A percentile compares a stretch with the other conserved stretches of the same genome.
Evolutionary conservation across 92 coral and sea anemone species (phyloP).

Genomic region (Scolanthus callimorphus): DNA sequence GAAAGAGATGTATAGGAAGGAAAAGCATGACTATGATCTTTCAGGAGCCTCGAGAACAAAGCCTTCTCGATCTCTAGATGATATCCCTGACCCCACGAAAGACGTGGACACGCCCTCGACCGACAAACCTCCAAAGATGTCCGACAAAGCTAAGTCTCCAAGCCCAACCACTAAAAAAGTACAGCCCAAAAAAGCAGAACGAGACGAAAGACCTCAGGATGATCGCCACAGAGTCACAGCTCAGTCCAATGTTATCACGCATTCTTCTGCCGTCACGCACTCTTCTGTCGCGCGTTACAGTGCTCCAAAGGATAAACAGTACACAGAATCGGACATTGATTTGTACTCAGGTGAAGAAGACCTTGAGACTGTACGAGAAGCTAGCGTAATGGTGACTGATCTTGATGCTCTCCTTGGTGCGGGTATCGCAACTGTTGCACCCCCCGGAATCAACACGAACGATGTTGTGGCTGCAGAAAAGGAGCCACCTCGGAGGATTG

Average conservation of each 20-base stretch:
- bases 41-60: too few species aligned
- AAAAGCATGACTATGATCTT: too few species aligned
- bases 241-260: not conserved
- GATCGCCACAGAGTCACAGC: not conserved
- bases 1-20: too few species aligned
- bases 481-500: not conserved
- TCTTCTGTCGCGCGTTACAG: not conserved
- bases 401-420: conserved; percentile 20
- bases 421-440: not conserved
- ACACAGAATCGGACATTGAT: not conserved
- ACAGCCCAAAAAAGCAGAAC: not conserved
- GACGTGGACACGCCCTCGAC: too few species aligned
- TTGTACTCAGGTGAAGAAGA: not conserved
- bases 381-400: conserved; percentile 47
- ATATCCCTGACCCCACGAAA: too few species aligned
- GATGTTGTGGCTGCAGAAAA: not conserved
- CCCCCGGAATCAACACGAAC: not conserved
- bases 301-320: not conserved
- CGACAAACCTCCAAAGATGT: not conserved
- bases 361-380: not conserved
- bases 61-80: too few species aligned
- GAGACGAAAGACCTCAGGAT: not conserved
- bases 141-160: not conserved
- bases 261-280: not conserved
- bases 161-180: not conserved